Conservation (phyloP, 2,888 invertebrate genomes). For the Stenoptilia bipunctidactyla region DNA sequence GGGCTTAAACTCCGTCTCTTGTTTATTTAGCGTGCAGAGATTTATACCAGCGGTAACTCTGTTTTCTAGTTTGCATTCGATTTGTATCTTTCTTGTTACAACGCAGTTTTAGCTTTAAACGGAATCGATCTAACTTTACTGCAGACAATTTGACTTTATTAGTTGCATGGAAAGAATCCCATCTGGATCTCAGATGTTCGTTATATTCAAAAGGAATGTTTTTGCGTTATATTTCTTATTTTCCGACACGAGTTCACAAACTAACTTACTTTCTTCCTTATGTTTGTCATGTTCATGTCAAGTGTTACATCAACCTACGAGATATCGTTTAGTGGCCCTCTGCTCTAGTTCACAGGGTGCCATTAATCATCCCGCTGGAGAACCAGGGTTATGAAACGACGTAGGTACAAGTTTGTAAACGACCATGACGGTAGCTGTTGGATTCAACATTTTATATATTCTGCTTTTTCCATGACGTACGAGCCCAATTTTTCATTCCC, state of each 20-base stretch:
- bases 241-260: too few relatives aligned
- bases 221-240: too few relatives aligned
- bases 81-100: conserved; percentile 26
- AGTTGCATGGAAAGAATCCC: conserved; percentile 1
- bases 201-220: too few relatives aligned
- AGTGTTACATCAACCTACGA: background rate
- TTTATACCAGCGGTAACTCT: conserved; percentile 34
- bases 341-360: background rate
- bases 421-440: background rate
- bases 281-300: background rate
- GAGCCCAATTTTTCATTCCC: background rate
- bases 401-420: background rate
- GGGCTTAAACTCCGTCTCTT: background rate
- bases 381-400: background rate
- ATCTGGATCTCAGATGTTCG: too few relatives aligned
- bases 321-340: background rate
- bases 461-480: background rate
- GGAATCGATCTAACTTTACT: conserved; percentile 15
- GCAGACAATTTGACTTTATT: conserved; percentile 15
- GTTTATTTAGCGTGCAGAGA: conserved; percentile 16
- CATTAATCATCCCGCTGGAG: background rate
- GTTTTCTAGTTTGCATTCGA: conserved; percentile 29
- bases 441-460: background rate
- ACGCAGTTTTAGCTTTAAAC: conserved; percentile 21
- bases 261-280: background rate